These are phyloP conservation scores for Amblyopsis hoosieri DNA, from an alignment of 2,797 vertebrate species.

Conservation along the genomic window DNA sequence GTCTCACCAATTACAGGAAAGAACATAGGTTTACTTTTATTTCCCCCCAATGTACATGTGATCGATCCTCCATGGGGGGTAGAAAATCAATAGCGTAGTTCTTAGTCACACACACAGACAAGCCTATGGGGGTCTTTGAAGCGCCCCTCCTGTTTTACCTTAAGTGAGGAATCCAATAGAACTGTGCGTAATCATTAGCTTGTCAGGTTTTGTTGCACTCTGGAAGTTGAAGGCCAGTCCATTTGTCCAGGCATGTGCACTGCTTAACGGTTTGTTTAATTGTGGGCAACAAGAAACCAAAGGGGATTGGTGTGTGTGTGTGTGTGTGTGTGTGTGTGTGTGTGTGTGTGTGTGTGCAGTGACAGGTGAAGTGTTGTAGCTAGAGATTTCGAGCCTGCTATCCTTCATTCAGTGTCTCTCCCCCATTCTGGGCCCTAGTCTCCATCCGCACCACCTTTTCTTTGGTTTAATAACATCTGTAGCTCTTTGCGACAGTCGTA, in stretches of 20 bases:
- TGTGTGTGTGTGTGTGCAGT: no score
- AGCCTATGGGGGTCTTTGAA: slow-evolving; percentile 29
- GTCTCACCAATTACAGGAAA: slow-evolving; percentile 40
- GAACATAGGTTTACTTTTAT: slow-evolving; percentile 42
- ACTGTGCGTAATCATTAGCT: slow-evolving; percentile 55
- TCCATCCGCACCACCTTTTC: not conserved
- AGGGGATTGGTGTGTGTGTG: not conserved
- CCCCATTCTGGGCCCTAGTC: not conserved
- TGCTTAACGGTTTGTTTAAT: slow-evolving; percentile 31
- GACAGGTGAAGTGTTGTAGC: not conserved
- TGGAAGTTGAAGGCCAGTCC: slow-evolving; percentile 15
- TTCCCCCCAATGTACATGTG: slow-evolving; percentile 29
- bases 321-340: no score
- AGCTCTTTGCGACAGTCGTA: slow-evolving; percentile 16
- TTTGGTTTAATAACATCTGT: slow-evolving; percentile 10
- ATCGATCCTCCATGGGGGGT: slow-evolving; percentile 50
- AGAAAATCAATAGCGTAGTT: slow-evolving; percentile 50
- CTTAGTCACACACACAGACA: slow-evolving; percentile 35
- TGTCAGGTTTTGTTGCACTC: slow-evolving; percentile 60
- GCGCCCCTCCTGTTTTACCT: slow-evolving; percentile 31
- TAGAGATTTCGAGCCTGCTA: not conserved
- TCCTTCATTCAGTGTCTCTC: not conserved
- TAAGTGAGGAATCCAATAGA: slow-evolving; percentile 58
- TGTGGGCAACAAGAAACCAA: slow-evolving; percentile 5
- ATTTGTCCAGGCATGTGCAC: slow-evolving; percentile 19